Evolutionary conservation across 2,113 vertebrate genomes (phyloP).

Genomic region (Alouatta palliata): DNA sequence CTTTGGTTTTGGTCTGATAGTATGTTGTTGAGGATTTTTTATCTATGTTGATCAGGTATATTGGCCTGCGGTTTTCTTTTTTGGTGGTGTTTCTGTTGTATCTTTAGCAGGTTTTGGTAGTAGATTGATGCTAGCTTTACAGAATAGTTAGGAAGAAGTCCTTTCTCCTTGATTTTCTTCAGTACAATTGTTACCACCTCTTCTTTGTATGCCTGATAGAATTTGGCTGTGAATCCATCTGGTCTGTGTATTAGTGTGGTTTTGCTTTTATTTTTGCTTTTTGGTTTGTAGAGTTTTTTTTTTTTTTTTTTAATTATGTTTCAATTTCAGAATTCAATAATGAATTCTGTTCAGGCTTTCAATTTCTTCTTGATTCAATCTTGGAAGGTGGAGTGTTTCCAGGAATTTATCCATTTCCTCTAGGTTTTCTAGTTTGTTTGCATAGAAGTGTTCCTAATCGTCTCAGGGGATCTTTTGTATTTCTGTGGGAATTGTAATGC

Average conservation of each 20-base stretch:
- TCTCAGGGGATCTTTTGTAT: neutral
- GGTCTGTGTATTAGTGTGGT: too few species aligned
- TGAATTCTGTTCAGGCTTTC: neutral
- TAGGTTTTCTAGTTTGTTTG: neutral
- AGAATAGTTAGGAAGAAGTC: too few species aligned
- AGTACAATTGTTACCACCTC: too few species aligned
- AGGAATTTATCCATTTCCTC: neutral
- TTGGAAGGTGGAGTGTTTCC: neutral
- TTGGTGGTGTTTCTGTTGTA: too few species aligned
- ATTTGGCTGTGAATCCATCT: too few species aligned
- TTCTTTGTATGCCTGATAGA: too few species aligned
- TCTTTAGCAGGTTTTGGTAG: too few species aligned
- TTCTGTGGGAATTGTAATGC: neutral
- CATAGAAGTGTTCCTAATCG: rapidly evolving
- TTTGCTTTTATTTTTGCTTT: too few species aligned
- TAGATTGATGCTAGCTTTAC: too few species aligned
- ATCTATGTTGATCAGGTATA: neutral
- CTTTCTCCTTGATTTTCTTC: too few species aligned
- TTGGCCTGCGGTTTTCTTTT: neutral
- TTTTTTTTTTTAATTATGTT: too few species aligned
- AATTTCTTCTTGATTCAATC: neutral
- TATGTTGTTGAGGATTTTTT: neutral
- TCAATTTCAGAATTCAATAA: neutral
- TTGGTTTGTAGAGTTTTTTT: neutral
- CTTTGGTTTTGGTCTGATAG: neutral